Conservation (phyloP, 2,113 vertebrate species). For the Ctenodactylus gundi region DNA sequence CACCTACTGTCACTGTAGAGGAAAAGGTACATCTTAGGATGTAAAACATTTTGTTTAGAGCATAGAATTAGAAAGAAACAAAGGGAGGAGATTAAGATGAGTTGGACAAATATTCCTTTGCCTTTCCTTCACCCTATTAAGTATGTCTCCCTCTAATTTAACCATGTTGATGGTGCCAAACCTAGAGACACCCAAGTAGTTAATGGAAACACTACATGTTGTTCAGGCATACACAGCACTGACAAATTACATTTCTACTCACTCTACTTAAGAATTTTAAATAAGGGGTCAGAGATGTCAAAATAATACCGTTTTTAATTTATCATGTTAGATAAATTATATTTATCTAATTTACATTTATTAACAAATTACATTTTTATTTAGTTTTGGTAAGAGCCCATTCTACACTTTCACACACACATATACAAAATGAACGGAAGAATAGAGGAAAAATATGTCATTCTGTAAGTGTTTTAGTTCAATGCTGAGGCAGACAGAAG, state of each 20-base stretch:
- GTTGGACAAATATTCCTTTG: background rate
- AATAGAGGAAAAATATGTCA: too few relatives aligned
- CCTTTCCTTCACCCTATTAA: background rate
- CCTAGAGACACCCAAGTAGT: background rate
- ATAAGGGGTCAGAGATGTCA: background rate
- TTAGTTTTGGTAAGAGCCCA: background rate
- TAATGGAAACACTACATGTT: background rate
- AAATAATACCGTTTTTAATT: background rate
- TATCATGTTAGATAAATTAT: background rate
- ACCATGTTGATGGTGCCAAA: background rate
- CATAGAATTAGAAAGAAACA: background rate
- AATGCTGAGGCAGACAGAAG: background rate
- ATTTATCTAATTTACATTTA: too few relatives aligned
- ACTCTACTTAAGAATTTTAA: background rate
- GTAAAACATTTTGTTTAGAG: background rate
- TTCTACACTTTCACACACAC: too few relatives aligned
- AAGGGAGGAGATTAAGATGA: background rate
- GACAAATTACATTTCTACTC: background rate
- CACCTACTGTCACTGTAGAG: background rate
- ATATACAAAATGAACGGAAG: too few relatives aligned
- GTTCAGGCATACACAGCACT: background rate
- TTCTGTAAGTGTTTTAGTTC: background rate
- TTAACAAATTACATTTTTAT: too few relatives aligned
- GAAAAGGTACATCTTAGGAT: background rate
- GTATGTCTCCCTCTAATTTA: background rate